Evolutionary conservation across 2,797 vertebrate genomes (phyloP).

Genomic region (Pangasius djambal): DNA sequence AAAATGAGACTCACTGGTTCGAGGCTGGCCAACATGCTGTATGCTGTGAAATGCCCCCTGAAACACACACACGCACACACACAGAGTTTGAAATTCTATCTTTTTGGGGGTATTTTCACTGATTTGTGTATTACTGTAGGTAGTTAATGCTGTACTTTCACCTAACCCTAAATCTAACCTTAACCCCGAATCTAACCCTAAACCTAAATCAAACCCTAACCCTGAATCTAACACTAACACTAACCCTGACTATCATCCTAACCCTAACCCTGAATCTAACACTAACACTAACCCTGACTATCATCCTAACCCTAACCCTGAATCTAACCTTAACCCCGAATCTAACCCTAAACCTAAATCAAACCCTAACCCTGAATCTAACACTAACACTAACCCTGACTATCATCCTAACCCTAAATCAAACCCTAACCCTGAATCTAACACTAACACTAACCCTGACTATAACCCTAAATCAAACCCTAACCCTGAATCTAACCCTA

Average conservation of each 20-base stretch:
- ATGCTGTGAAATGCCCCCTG: not conserved
- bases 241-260: not conserved
- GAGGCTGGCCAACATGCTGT: constrained; percentile 68
- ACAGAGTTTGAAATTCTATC: not conserved
- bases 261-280: not conserved
- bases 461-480: no score
- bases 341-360: no score
- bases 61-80: constrained; percentile 16
- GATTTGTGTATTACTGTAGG: not conserved
- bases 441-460: not conserved
- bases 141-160: not conserved
- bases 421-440: not conserved
- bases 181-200: not conserved
- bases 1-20: constrained; percentile 69
- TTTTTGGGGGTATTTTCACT: not conserved
- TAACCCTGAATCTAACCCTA: not conserved
- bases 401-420: no score
- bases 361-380: no score
- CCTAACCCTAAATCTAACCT: not conserved
- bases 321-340: no score
- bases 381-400: no score
- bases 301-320: no score
- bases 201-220: not conserved
- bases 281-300: not conserved
- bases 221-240: not conserved